Evolutionary conservation across 2,113 vertebrate species (phyloP).

Genomic region (Pseudorectes ferrugineus): DNA sequence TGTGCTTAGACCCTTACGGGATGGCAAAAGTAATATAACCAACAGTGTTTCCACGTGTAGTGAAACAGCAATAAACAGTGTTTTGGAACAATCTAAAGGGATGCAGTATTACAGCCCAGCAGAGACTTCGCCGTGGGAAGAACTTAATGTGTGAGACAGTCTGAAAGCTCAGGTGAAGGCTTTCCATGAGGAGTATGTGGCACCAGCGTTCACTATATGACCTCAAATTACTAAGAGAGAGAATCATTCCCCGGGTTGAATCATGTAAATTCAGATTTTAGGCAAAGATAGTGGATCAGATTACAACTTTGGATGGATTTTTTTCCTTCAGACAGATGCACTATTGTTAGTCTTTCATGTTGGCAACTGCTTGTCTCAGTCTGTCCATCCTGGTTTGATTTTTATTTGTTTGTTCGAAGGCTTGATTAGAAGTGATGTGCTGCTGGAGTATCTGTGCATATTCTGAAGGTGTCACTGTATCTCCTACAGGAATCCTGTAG

Average conservation of each 20-base stretch:
- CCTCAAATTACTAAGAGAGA: not conserved
- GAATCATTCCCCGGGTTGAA: not conserved
- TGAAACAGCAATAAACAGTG: not conserved
- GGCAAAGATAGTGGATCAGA: not conserved
- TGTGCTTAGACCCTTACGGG: not conserved
- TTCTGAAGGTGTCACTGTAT: not conserved
- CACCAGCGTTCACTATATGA: fast-evolving
- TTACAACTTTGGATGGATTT: not conserved
- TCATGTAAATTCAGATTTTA: not conserved
- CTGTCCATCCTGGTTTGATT: not conserved
- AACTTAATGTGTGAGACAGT: not conserved
- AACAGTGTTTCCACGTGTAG: not conserved
- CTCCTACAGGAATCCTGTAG: not conserved
- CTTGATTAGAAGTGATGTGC: not conserved
- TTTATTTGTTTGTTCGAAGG: not conserved
- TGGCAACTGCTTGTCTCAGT: not conserved
- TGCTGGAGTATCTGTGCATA: not conserved
- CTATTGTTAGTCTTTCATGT: not conserved
- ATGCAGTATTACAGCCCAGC: not conserved
- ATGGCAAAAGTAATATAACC: not conserved
- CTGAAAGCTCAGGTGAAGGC: not conserved
- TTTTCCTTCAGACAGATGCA: not conserved
- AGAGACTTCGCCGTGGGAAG: not conserved
- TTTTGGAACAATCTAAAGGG: not conserved
- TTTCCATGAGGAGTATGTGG: not conserved